These are phyloP conservation scores for Patella vulgata DNA, from an alignment of 1,140 invertebrate genomes.

Conservation along the genomic window DNA sequence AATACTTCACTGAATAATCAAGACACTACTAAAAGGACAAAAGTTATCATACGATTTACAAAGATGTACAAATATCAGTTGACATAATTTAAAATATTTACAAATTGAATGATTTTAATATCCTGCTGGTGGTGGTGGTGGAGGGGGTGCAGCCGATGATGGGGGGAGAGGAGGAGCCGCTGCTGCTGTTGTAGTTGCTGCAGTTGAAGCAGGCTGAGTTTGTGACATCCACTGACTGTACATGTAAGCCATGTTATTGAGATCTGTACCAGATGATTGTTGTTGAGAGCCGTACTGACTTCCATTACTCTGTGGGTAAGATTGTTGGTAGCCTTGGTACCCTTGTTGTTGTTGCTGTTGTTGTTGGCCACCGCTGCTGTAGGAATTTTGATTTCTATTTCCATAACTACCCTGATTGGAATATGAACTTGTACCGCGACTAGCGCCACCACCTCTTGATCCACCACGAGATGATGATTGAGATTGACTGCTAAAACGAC, in stretches of 20 bases:
- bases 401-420: neutral
- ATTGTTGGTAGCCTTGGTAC: neutral
- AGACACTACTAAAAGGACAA: too few species aligned
- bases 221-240: constrained; percentile 38
- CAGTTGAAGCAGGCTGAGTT: constrained; percentile 9
- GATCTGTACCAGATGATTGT: constrained; percentile 9
- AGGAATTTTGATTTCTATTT: constrained; percentile 2
- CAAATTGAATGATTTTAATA: too few species aligned
- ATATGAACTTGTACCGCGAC: neutral
- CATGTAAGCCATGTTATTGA: constrained; percentile 29
- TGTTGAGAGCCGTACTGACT: neutral
- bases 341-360: neutral
- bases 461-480: neutral
- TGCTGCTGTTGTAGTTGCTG: constrained; percentile 5
- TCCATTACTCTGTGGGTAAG: neutral
- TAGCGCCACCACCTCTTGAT: constrained; percentile 2
- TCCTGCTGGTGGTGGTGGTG: too few species aligned
- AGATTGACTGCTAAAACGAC: neutral
- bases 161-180: constrained; percentile 19
- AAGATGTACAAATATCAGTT: too few species aligned
- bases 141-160: neutral
- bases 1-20: too few species aligned
- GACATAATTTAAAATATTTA: too few species aligned
- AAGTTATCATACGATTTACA: too few species aligned
- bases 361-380: constrained; percentile 3